phyloP scores from a whole-genome alignment of 2,797 vertebrate species.

The Sorex maritimensis region DNA sequence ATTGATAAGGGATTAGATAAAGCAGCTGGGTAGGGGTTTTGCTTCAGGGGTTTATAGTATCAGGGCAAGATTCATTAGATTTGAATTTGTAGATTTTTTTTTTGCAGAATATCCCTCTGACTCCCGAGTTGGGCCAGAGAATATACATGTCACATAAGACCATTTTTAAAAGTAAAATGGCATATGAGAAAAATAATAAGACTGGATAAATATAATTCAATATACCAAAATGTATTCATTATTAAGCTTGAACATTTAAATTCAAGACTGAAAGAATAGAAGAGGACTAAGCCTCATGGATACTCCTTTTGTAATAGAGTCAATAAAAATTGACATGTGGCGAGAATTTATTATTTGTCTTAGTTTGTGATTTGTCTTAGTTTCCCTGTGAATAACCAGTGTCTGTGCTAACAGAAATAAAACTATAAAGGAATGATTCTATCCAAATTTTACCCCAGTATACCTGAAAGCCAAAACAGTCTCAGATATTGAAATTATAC shows the following conservation, averaged over 20 bases:
- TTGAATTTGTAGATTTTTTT: constrained; percentile 50
- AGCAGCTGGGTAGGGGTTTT: constrained; percentile 12
- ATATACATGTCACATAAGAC: background rate
- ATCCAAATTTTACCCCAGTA: constrained; percentile 63
- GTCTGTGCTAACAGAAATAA: constrained; percentile 75
- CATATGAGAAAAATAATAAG: constrained; percentile 35
- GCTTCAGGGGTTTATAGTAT: constrained; percentile 28
- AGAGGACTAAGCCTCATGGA: constrained; percentile 60
- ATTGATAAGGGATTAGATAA: constrained; percentile 47
- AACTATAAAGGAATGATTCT: constrained; percentile 66
- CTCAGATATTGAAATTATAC: constrained; percentile 66
- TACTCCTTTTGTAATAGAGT: constrained; percentile 20
- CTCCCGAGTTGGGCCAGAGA: background rate
- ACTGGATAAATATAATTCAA: constrained; percentile 44
- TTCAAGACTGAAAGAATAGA: constrained; percentile 63
- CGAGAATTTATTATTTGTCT: constrained; percentile 71
- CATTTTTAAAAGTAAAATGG: constrained; percentile 50
- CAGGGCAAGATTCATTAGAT: constrained; percentile 12
- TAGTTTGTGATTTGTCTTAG: constrained; percentile 58
- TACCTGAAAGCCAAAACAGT: constrained; percentile 56
- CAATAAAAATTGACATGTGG: constrained; percentile 51
- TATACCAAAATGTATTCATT: constrained; percentile 39
- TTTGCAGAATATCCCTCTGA: constrained; percentile 15
- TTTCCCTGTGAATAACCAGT: constrained; percentile 76
- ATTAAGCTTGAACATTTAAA: constrained; percentile 59